Evolutionary conservation across 1,140 invertebrate species (phyloP).

Genomic region (Parasteatoda tepidariorum): DNA sequence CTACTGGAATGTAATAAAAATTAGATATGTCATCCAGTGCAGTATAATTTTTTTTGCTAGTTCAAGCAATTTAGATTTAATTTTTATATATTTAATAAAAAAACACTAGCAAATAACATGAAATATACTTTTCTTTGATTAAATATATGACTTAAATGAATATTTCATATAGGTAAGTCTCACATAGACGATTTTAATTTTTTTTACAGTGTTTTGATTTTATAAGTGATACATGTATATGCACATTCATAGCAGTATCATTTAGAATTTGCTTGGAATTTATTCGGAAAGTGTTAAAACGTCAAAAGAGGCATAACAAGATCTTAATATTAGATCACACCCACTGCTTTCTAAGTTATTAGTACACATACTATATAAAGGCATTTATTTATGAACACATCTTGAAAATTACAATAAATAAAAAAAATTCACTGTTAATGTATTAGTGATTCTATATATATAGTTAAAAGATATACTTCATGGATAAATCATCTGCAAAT

Average conservation of each 20-base stretch:
- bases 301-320: neutral
- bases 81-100: no score
- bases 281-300: neutral
- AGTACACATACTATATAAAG: neutral
- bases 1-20: conserved; percentile 13
- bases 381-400: neutral
- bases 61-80: no score
- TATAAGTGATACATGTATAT: no score
- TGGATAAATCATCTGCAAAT: neutral
- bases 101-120: no score
- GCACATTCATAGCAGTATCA: neutral
- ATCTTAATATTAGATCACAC: neutral
- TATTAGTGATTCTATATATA: neutral
- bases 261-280: neutral
- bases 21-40: conserved; percentile 28
- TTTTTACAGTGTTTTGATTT: no score
- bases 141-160: no score
- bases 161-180: no score
- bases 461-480: neutral
- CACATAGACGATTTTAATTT: no score
- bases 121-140: no score
- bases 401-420: neutral
- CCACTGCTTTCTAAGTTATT: neutral
- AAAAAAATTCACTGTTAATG: neutral
- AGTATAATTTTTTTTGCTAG: conserved; percentile 10